phyloP scores from a whole-genome alignment of 2,797 vertebrate species.

The Hemitrygon akajei region DNA sequence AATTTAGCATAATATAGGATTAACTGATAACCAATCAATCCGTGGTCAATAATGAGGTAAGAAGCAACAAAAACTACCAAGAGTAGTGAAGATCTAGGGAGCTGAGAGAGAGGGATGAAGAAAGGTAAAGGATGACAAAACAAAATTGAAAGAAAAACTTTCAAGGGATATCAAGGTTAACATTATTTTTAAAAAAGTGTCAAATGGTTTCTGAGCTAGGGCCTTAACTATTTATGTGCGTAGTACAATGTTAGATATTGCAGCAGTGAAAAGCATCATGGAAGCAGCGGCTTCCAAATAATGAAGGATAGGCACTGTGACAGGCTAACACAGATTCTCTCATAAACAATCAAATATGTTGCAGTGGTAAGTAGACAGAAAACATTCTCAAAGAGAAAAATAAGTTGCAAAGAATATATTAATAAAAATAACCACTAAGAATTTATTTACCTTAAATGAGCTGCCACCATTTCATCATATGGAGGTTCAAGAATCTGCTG shows the following conservation, averaged over 20 bases:
- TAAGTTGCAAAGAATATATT: not conserved
- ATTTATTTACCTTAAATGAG: constrained; percentile 78
- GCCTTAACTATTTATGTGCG: too few relatives aligned
- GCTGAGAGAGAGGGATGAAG: not conserved
- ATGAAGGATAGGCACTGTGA: not conserved
- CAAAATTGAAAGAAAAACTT: not conserved
- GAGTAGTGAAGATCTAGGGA: not conserved
- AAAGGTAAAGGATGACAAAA: not conserved
- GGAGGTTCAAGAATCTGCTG: constrained; percentile 88
- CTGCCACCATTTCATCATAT: constrained; percentile 93
- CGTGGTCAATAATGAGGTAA: not conserved
- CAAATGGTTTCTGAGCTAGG: too few relatives aligned
- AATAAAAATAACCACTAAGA: not conserved
- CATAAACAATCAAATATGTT: not conserved
- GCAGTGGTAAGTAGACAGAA: not conserved
- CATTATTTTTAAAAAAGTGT: too few relatives aligned
- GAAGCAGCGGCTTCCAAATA: not conserved
- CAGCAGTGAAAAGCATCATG: not conserved
- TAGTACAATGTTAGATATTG: too few relatives aligned
- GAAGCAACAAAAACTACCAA: not conserved
- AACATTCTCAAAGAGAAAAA: not conserved
- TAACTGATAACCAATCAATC: not conserved
- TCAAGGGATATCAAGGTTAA: not conserved
- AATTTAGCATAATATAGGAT: not conserved
- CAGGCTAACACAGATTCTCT: not conserved